Evolutionary conservation across 2,888 invertebrate genomes (phyloP), one percentile per base, ranked within the genome.

Genomic region (Priocnemis perturbator): DNA sequence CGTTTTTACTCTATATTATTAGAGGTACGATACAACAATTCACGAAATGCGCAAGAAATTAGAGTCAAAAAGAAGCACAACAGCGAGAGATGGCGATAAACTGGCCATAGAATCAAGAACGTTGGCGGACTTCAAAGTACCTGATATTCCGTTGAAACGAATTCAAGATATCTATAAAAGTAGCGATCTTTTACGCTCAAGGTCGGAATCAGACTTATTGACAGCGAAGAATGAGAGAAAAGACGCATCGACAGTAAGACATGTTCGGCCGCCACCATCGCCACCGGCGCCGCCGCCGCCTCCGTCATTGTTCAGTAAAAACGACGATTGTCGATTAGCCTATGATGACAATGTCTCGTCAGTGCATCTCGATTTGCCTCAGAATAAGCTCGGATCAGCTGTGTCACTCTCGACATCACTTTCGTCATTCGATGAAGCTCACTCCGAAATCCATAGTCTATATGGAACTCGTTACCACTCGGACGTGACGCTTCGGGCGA

Each of bases 11-110:
- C 19, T n/a, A 30, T 60, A 57, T 30, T 58, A 14, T 55, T 30
- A 88, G 89, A 89, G 85, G 82, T 89, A 88, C 59, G 89, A 89
- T 53, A 83, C 85, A 26, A 88, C 87, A 4, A 89, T 89, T 30
- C 79, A 86, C 50, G 88, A 89, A 71, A 89, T 89, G 89, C 85
- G 87, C 0, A 87, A 86, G 52, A 88, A 88, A 68, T 70, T 89
- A 64, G 88, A 88, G 61, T 80, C 82, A 15, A 87, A 84, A 61
- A 87, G 83, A 67, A 9, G 37, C 1, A 81, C 71, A 21, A 64
- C 69, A 19, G 71, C 75, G 17, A 89, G 85, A 71, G 85, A 87
- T 48, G 78, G 53, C 52, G 87, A 86, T 9, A 88, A 86, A 59
- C 74, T 88, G 44, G 87, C 87, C 1, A 87, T 88, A 64, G 89